A percentile compares a stretch with the other conserved stretches of the same genome.
These are phyloP conservation scores for Papilio xuthus DNA, from an alignment of 1,140 invertebrate genomes.

Conservation along the genomic window DNA sequence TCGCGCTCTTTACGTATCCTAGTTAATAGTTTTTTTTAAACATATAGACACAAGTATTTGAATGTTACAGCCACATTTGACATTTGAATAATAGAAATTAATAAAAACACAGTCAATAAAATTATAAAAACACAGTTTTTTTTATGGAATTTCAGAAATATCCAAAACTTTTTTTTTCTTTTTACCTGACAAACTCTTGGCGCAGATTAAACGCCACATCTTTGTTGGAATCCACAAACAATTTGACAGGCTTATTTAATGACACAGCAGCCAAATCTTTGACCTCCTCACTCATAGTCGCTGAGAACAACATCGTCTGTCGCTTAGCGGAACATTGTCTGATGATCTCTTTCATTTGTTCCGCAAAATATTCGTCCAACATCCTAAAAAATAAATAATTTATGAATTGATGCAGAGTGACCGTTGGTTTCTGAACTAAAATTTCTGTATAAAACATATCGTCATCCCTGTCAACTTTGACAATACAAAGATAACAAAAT, in stretches of 20 bases:
- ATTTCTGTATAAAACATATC: too few species aligned
- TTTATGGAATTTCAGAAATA: too few species aligned
- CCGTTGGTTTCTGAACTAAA: too few species aligned
- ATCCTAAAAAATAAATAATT: slow-evolving; percentile 85
- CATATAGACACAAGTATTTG: too few species aligned
- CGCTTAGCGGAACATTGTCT: slow-evolving; percentile 94
- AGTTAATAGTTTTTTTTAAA: neutral
- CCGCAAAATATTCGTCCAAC: slow-evolving; percentile 98
- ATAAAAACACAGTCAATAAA: too few species aligned
- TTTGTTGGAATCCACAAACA: slow-evolving; percentile 97
- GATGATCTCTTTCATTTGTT: slow-evolving; percentile 99
- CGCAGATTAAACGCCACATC: slow-evolving; percentile 97
- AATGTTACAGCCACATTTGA: too few species aligned
- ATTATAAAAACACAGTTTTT: too few species aligned
- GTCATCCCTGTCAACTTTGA: too few species aligned
- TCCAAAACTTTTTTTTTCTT: neutral
- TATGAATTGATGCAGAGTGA: too few species aligned
- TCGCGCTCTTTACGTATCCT: slow-evolving; percentile 85
- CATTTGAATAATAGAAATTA: too few species aligned
- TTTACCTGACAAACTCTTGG: slow-evolving; percentile 96
- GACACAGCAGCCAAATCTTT: slow-evolving; percentile 96
- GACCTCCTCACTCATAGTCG: slow-evolving; percentile 99
- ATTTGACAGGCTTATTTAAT: slow-evolving; percentile 94
- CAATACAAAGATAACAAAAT: too few species aligned
- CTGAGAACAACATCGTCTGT: slow-evolving; percentile 99